These are phyloP conservation scores for Sweltsa coloradensis DNA, from an alignment of 1,140 invertebrate species.

Conservation along the genomic window DNA sequence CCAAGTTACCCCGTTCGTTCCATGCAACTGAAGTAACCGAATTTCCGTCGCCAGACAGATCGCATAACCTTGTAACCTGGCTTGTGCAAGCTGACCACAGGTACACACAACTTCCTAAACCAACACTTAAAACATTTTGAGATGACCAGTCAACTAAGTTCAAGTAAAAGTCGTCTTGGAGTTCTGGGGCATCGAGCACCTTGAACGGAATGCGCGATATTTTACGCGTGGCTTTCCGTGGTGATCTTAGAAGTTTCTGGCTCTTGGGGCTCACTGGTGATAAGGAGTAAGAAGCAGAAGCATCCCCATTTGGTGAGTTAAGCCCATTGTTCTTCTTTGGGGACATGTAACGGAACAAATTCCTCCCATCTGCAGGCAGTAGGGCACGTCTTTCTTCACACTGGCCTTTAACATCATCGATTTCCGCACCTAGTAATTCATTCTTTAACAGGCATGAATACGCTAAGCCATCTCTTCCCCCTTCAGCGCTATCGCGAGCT, in stretches of 20 bases:
- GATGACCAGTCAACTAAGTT: constrained; percentile 63
- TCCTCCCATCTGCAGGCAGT: constrained; percentile 30
- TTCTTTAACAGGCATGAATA: constrained; percentile 46
- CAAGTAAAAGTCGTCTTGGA: constrained; percentile 62
- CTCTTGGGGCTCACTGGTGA: constrained; percentile 46
- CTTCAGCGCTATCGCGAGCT: constrained; percentile 32
- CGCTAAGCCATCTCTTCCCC: constrained; percentile 38
- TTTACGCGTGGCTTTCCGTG: constrained; percentile 46
- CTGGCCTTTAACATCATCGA: constrained; percentile 45
- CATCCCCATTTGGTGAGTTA: no score
- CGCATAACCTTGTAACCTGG: constrained; percentile 55
- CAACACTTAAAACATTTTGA: constrained; percentile 56
- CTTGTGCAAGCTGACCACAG: constrained; percentile 61
- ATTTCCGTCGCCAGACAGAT: constrained; percentile 46
- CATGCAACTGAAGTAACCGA: constrained; percentile 61
- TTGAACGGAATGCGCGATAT: constrained; percentile 41
- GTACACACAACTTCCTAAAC: constrained; percentile 54
- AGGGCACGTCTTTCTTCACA: constrained; percentile 35
- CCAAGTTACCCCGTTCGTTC: constrained; percentile 51
- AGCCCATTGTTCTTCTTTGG: no score
- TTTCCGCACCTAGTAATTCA: constrained; percentile 42
- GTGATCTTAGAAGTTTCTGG: constrained; percentile 45
- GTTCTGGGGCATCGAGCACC: constrained; percentile 57
- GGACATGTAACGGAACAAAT: no score
- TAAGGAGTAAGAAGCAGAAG: constrained; percentile 47